phyloP scores from a whole-genome alignment of 2,888 invertebrate genomes.

The Ornithoptera alexandrae region DNA sequence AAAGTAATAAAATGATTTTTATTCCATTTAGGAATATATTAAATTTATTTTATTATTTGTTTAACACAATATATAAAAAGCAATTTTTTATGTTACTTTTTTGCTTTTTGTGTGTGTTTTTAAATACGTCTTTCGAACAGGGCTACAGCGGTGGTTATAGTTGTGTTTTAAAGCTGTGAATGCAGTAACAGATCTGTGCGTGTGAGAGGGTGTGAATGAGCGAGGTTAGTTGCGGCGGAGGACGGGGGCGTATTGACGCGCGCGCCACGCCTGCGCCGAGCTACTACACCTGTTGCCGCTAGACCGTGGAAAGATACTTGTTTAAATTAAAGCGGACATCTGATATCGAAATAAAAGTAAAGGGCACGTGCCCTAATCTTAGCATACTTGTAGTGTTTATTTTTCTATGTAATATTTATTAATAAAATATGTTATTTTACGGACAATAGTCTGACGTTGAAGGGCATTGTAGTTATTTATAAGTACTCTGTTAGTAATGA shows the following conservation, averaged over 20 bases:
- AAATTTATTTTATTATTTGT: too few relatives aligned
- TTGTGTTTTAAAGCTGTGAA: constrained; percentile 28
- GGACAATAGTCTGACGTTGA: too few relatives aligned
- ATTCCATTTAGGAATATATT: too few relatives aligned
- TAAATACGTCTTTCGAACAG: too few relatives aligned
- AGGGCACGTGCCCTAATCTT: constrained; percentile 41
- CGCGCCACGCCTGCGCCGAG: constrained; percentile 52
- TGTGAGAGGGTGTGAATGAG: constrained; percentile 74
- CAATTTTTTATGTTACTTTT: too few relatives aligned
- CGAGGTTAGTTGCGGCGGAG: constrained; percentile 45
- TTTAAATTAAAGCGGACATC: constrained; percentile 74
- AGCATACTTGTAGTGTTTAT: background rate
- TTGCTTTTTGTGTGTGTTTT: too few relatives aligned
- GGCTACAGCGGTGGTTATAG: background rate
- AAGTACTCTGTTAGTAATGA: too few relatives aligned
- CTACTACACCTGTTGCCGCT: constrained; percentile 72
- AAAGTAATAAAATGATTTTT: too few relatives aligned
- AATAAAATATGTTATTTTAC: background rate
- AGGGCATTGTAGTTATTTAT: too few relatives aligned
- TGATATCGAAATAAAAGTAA: constrained; percentile 71
- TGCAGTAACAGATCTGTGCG: constrained; percentile 35
- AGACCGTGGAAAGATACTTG: constrained; percentile 76
- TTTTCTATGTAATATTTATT: background rate
- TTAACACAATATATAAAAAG: too few relatives aligned
- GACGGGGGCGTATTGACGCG: constrained; percentile 74